phyloP scores from a whole-genome alignment of 1,140 invertebrate genomes.

The Zaprionus taronus region DNA sequence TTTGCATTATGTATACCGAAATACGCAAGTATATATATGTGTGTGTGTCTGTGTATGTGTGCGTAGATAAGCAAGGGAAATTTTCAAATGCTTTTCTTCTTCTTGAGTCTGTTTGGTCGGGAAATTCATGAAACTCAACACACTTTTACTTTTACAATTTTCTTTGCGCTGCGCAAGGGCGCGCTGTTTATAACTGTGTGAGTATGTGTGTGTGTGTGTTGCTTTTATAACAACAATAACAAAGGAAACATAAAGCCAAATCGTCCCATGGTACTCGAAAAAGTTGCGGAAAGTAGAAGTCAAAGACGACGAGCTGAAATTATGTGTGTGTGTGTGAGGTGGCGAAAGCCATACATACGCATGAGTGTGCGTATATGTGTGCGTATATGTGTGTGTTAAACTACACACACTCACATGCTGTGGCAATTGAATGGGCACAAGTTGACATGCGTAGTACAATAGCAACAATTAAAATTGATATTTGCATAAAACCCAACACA shows the following conservation, averaged over 20 bases:
- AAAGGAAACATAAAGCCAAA: slow-evolving; percentile 65
- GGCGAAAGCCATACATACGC: slow-evolving; percentile 28
- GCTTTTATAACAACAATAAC: slow-evolving; percentile 70
- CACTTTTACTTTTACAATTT: slow-evolving; percentile 74
- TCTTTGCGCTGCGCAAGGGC: slow-evolving; percentile 43
- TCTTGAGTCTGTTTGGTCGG: slow-evolving; percentile 29
- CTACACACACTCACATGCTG: slow-evolving; percentile 23
- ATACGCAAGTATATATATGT: slow-evolving; percentile 13
- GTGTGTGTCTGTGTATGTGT: slow-evolving; percentile 37
- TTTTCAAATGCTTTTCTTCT: slow-evolving; percentile 67
- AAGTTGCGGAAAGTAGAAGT: slow-evolving; percentile 26
- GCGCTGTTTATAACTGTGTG: slow-evolving; percentile 17
- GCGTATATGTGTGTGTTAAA: background rate
- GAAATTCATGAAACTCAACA: slow-evolving; percentile 76
- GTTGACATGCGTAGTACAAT: slow-evolving; percentile 81
- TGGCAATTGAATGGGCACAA: slow-evolving; percentile 74
- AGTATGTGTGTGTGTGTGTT: slow-evolving; percentile 26
- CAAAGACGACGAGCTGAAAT: slow-evolving; percentile 26
- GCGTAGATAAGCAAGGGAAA: slow-evolving; percentile 74
- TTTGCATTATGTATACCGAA: slow-evolving; percentile 68
- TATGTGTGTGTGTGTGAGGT: slow-evolving; percentile 12
- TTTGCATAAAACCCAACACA: slow-evolving; percentile 57
- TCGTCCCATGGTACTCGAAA: slow-evolving; percentile 48
- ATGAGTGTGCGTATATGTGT: background rate
- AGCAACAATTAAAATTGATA: slow-evolving; percentile 81